These are phyloP conservation scores for Myodes glareolus DNA, from an alignment of 2,113 vertebrate genomes.

Conservation along the genomic window DNA sequence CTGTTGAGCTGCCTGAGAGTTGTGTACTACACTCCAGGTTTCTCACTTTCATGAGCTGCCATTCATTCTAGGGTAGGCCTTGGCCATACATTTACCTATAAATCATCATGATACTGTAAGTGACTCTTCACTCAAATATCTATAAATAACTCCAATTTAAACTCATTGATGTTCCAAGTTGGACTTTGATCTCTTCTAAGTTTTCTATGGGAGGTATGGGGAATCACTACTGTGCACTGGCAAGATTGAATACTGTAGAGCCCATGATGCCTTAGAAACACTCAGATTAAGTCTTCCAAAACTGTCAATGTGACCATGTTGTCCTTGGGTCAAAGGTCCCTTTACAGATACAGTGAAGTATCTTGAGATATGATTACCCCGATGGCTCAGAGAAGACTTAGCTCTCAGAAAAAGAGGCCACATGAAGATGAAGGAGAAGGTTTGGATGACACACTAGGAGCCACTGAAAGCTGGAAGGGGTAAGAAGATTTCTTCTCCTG, in stretches of 20 bases:
- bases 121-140: neutral
- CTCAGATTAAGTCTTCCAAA: neutral
- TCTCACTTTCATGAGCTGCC: no score
- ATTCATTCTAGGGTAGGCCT: neutral
- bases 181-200: neutral
- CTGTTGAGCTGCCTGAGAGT: no score
- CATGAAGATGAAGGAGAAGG: neutral
- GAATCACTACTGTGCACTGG: no score
- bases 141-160: neutral
- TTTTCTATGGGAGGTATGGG: neutral
- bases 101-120: neutral
- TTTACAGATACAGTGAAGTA: neutral
- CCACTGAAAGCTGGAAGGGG: neutral
- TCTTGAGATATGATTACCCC: neutral
- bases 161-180: neutral
- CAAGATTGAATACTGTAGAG: no score
- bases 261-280: no score
- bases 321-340: neutral
- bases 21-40: neutral
- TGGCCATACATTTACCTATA: neutral
- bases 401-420: no score
- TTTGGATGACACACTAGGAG: accelerated
- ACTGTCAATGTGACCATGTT: neutral
- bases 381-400: neutral
- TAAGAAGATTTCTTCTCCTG: accelerated